Conservation (phyloP, 1,140 invertebrate species). For the Carposina sasakii region DNA sequence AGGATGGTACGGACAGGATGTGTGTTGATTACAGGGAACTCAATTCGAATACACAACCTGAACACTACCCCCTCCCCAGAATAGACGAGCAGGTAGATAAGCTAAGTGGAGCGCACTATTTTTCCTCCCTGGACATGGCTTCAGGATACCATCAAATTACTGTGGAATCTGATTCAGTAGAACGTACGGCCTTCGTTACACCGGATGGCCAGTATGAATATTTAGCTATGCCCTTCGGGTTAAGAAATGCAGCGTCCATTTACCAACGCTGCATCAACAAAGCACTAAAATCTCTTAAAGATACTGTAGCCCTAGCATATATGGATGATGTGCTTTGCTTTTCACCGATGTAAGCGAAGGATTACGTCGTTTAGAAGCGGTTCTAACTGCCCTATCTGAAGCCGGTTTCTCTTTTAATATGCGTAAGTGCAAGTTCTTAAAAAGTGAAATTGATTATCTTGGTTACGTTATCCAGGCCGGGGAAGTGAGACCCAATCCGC, state of each 20-base stretch:
- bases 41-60: not conserved
- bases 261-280: not conserved
- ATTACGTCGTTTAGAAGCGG: not conserved
- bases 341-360: not conserved
- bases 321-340: not conserved
- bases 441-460: not conserved
- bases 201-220: not conserved
- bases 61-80: slow-evolving; percentile 1
- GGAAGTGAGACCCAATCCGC: not conserved
- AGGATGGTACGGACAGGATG: not conserved
- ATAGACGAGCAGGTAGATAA: not conserved
- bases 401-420: not conserved
- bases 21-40: slow-evolving; percentile 1
- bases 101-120: not conserved
- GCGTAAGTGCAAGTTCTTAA: not conserved
- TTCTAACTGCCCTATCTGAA: not conserved
- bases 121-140: slow-evolving; percentile 1
- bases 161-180: not conserved
- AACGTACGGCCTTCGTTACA: not conserved
- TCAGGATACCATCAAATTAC: not conserved
- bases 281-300: not conserved
- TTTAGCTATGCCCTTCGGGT: not conserved
- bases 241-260: not conserved
- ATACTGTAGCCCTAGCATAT: not conserved
- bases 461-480: not conserved